Percentiles rank a stretch among this genome's conserved stretches.
Evolutionary conservation across 92 coral and sea anemone genomes (phyloP).

Genomic region (Isaurus tuberculatus): DNA sequence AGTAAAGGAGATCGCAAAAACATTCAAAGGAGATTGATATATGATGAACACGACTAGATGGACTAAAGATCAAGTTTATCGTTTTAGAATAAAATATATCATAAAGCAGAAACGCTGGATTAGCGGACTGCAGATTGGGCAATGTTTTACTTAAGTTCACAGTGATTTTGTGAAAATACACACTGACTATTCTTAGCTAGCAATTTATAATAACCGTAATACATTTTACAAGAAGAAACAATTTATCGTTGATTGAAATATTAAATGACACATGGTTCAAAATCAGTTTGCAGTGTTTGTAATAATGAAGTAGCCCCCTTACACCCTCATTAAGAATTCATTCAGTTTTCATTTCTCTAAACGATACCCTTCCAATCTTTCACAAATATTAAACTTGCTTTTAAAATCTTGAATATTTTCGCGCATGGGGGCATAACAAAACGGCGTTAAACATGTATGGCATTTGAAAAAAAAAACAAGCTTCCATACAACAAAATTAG

Average conservation of each 20-base stretch:
- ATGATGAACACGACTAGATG: neutral
- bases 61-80: neutral
- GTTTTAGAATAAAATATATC: neutral
- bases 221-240: neutral
- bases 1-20: conserved; percentile 47
- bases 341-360: conserved; percentile 6
- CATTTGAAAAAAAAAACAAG: too few species aligned
- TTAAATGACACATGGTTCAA: conserved; percentile 14
- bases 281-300: neutral
- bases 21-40: conserved; percentile 42
- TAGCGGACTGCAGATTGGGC: neutral
- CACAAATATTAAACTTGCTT: too few species aligned
- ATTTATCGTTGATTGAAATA: neutral
- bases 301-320: neutral
- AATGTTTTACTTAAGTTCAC: conserved; percentile 10
- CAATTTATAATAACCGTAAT: neutral
- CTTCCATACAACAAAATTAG: too few species aligned
- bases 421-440: too few species aligned
- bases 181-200: conserved; percentile 1
- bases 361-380: neutral
- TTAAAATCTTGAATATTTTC: too few species aligned
- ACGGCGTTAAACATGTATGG: too few species aligned
- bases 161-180: neutral
- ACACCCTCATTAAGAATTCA: neutral
- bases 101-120: neutral